Evolutionary conservation across 2,888 invertebrate species (phyloP).

Genomic region (Chrysodeixis includens): DNA sequence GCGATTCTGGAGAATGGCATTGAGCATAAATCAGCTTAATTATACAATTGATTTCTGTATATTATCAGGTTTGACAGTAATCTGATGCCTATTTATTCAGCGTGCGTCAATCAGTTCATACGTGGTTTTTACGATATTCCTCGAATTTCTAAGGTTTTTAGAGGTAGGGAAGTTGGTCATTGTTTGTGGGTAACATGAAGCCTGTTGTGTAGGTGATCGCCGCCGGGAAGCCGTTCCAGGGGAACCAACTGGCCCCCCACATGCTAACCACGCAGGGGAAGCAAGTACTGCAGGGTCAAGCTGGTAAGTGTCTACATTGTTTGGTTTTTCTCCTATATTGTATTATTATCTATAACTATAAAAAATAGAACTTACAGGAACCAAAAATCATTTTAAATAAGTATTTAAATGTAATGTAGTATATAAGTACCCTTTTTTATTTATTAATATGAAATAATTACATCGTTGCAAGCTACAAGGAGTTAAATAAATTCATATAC

Average conservation of each 20-base stretch:
- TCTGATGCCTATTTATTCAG: neutral
- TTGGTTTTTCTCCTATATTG: conserved; percentile 1
- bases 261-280: conserved; percentile 95
- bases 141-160: neutral
- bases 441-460: too few species aligned
- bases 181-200: conserved; percentile 18
- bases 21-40: too few species aligned
- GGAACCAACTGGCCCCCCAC: conserved; percentile 93
- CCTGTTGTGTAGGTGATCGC: conserved; percentile 91
- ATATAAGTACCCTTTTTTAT: too few species aligned
- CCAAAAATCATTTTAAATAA: too few species aligned
- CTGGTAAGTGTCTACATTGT: conserved; percentile 79
- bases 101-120: neutral
- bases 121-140: neutral
- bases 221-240: conserved; percentile 95
- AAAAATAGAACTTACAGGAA: too few species aligned
- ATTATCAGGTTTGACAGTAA: too few species aligned
- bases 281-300: conserved; percentile 91
- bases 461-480: too few species aligned
- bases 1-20: neutral
- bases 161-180: neutral
- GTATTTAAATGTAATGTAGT: too few species aligned
- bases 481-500: too few species aligned
- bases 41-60: too few species aligned
- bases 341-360: neutral